Conservation (phyloP, 2,797 vertebrate genomes). For the Lithobates pipiens region DNA sequence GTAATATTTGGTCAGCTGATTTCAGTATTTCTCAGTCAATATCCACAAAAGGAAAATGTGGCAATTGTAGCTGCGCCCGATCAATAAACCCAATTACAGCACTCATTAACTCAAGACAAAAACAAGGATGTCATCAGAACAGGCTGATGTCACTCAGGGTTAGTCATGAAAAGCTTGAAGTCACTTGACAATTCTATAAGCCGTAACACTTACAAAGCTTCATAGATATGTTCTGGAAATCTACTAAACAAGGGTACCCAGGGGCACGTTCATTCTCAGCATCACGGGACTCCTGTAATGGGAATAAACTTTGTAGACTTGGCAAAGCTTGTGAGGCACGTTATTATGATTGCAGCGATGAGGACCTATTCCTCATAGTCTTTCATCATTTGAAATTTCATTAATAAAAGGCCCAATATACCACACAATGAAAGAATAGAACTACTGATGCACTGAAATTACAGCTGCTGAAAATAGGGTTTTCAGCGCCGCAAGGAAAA, state of each 20-base stretch:
- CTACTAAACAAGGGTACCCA: background rate
- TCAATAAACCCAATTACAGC: slow-evolving; percentile 20
- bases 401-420: background rate
- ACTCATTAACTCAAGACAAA: background rate
- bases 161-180: slow-evolving; percentile 21
- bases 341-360: background rate
- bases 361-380: background rate
- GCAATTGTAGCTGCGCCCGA: background rate
- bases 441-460: no score
- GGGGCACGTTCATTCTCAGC: background rate
- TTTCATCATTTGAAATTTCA: background rate
- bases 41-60: background rate
- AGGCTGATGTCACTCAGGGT: slow-evolving; percentile 21
- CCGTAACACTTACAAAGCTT: slow-evolving; percentile 20
- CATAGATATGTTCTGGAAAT: slow-evolving; percentile 31
- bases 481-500: no score
- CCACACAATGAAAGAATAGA: background rate
- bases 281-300: background rate
- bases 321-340: background rate
- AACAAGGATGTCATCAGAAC: slow-evolving; percentile 30
- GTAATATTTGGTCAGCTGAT: slow-evolving; percentile 8
- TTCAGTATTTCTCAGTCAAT: background rate
- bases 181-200: slow-evolving; percentile 28
- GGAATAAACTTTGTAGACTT: slow-evolving; percentile 2
- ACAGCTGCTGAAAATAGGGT: no score